These are phyloP conservation scores for Pseudomugil gertrudae DNA, from an alignment of 2,797 vertebrate genomes.

Conservation along the genomic window DNA sequence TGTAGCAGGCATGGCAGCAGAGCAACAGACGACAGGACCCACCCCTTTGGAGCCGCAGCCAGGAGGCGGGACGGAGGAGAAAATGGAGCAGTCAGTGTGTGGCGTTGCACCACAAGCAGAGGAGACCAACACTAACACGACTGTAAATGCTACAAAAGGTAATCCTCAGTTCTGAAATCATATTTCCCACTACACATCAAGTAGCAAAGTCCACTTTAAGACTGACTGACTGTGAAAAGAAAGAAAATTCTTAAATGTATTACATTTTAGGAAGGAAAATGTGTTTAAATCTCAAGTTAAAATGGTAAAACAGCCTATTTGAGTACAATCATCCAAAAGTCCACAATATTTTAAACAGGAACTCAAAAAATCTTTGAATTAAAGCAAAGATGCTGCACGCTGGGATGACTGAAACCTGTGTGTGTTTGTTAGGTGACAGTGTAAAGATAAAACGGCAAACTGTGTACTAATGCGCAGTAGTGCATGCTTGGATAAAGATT, in stretches of 20 bases:
- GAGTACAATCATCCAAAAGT: not conserved
- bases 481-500: not conserved
- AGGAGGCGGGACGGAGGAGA: slow-evolving; percentile 65
- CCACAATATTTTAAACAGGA: not conserved
- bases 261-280: too few relatives aligned
- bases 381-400: too few relatives aligned
- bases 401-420: too few relatives aligned
- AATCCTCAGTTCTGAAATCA: not conserved
- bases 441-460: too few relatives aligned
- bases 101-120: slow-evolving; percentile 41
- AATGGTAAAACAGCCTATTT: not conserved
- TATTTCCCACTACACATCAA: not conserved
- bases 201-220: not conserved
- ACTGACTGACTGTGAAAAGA: not conserved
- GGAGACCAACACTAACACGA: slow-evolving; percentile 29
- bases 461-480: too few relatives aligned
- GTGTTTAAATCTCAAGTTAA: not conserved
- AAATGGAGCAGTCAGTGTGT: slow-evolving; percentile 68
- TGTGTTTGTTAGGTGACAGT: too few relatives aligned
- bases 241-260: not conserved
- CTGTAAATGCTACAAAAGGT: slow-evolving; percentile 70
- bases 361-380: too few relatives aligned
- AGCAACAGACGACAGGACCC: slow-evolving; percentile 41
- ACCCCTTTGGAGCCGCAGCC: slow-evolving; percentile 57
- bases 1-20: slow-evolving; percentile 17